Percentiles rank a stretch among this genome's conserved stretches.
These are phyloP conservation scores for Chromoteleia sp. DNA, from an alignment of 2,888 invertebrate species.

Conservation along the genomic window DNA sequence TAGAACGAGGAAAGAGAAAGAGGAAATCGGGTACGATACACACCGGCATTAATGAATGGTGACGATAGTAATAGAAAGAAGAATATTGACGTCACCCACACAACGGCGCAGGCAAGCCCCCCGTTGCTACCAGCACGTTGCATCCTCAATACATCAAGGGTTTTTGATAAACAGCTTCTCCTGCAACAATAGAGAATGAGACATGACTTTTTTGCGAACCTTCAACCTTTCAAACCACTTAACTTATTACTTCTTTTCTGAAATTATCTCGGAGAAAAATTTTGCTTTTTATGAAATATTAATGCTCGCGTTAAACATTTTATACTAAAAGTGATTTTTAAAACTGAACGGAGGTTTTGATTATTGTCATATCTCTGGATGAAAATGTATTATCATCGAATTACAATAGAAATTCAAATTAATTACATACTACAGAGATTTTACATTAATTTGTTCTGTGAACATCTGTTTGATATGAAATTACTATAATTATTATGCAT, in stretches of 20 bases:
- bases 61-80: conserved; percentile 76
- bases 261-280: not conserved
- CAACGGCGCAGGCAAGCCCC: conserved; percentile 81
- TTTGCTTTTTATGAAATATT: not conserved
- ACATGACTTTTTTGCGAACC: conserved; percentile 54
- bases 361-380: too few species aligned
- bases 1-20: not conserved
- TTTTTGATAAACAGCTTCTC: conserved; percentile 73
- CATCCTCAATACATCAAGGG: conserved; percentile 83
- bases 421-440: too few species aligned
- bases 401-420: too few species aligned
- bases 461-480: too few species aligned
- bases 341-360: too few species aligned
- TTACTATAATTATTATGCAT: too few species aligned
- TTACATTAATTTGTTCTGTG: too few species aligned
- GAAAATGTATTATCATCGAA: too few species aligned
- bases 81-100: conserved; percentile 79
- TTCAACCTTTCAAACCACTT: conserved; percentile 39
- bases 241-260: conserved; percentile 36
- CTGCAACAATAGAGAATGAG: conserved; percentile 65
- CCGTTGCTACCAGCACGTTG: conserved; percentile 81
- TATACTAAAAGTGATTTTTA: too few species aligned
- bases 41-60: conserved; percentile 73
- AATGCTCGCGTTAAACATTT: too few species aligned
- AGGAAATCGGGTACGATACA: conserved; percentile 47